Evolutionary conservation across 2,888 invertebrate species (phyloP), one percentile per base, ranked within the genome.

Genomic region (Drosophila neutralis): DNA sequence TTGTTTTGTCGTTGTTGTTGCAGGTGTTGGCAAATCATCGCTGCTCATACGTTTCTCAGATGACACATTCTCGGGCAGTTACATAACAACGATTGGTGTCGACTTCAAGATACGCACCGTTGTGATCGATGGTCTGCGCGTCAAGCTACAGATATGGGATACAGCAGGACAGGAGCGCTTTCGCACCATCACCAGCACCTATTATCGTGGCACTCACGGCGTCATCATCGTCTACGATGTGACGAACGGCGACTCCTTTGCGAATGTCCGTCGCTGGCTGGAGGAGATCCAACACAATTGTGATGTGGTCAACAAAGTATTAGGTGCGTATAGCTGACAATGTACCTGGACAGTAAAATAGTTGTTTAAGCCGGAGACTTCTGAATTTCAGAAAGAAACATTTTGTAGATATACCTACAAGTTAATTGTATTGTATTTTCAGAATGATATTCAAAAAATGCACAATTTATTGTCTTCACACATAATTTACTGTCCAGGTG

Each of bases 171-270:
- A 99, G 94, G 98, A 99, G 93, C 94, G 98, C 91, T 99, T 99
- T 94, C 95, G 99, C 91, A 99, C 99, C 70, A 99, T 99, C 90
- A 99, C 99, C 69, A 98, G 99, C 93, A 99, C 99, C 76, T 98
- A 99, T 94, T 99, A 99, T 93, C 95, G 99, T 92, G 99, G 99
- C 65, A 99, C 99, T 56, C 99, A 99, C 94, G 99, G 99, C 73
- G 99, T 99, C 74, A 98, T 99, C 91, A 98, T 99, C 54, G 99
- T 99, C 18, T 99, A 99, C 94, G 99, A 99, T 95, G 99, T 99
- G 60, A 98, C 98, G 76, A 98, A 97, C 93, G 99, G 99, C 49
- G 99, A 99, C 93, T 98, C 99, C 59, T 99, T 99, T 94, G 98
- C 98, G 74, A 99, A 99, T 94, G 99, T 99, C 3, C 98, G 99